A percentile compares a stretch with the other conserved stretches of the same genome.
These are phyloP conservation scores for Micrasema longulum DNA, from an alignment of 1,140 invertebrate species.

Conservation along the genomic window DNA sequence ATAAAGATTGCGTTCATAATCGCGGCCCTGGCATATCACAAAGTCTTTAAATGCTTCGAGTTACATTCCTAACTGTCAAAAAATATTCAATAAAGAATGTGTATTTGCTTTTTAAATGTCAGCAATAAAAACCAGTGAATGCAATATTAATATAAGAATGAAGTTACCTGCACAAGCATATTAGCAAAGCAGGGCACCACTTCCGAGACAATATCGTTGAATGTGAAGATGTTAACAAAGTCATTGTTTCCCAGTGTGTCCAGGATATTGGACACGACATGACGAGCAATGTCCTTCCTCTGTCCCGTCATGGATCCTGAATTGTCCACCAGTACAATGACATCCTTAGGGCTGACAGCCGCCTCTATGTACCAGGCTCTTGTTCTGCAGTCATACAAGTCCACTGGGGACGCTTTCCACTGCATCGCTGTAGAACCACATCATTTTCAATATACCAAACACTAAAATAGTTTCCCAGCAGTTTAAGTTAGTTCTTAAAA, in stretches of 20 bases:
- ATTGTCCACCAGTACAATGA: conserved; percentile 94
- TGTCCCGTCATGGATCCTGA: conserved; percentile 98
- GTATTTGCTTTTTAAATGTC: too few relatives aligned
- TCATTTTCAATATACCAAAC: too few relatives aligned
- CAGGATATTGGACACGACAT: conserved; percentile 94
- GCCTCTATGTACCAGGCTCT: conserved; percentile 97
- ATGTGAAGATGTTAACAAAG: conserved; percentile 96
- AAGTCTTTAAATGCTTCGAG: too few relatives aligned
- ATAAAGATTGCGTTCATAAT: too few relatives aligned
- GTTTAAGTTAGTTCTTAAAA: too few relatives aligned
- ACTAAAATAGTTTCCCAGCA: too few relatives aligned
- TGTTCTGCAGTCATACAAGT: conserved; percentile 90
- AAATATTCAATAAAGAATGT: too few relatives aligned
- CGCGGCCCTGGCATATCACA: too few relatives aligned
- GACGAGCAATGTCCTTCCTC: conserved; percentile 91
- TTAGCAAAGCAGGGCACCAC: conserved; percentile 90
- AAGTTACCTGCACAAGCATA: conserved; percentile 81
- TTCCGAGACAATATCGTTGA: conserved; percentile 80
- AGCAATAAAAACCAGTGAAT: too few relatives aligned
- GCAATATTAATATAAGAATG: background rate
- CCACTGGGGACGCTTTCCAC: conserved; percentile 79
- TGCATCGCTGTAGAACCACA: conserved; percentile 69
- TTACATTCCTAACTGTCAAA: too few relatives aligned
- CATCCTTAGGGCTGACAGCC: conserved; percentile 95
- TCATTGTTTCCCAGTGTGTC: conserved; percentile 98